Percentiles rank a stretch among this genome's conserved stretches.
phyloP scores from a whole-genome alignment of 2,113 vertebrate genomes.

The cat (Felis catus) region DNA sequence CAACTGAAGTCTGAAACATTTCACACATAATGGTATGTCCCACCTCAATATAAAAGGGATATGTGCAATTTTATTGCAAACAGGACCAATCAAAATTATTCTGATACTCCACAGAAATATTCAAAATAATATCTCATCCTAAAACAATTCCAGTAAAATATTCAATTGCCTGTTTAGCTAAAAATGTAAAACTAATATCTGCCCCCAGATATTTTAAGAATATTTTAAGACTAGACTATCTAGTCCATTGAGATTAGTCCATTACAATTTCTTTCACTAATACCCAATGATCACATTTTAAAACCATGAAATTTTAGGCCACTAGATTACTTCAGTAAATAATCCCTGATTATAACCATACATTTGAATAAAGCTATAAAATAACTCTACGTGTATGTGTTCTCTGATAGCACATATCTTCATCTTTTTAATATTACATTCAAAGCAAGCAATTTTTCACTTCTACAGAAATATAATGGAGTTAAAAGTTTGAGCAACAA shows the following conservation, averaged over 20 bases:
- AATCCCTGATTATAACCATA: background rate
- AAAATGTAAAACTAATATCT: slow-evolving; percentile 12
- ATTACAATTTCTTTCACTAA: slow-evolving; percentile 36
- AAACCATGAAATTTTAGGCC: background rate
- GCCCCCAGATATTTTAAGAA: background rate
- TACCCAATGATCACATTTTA: background rate
- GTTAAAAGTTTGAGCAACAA: background rate
- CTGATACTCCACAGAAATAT: background rate
- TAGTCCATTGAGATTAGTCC: background rate
- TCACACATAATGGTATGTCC: background rate
- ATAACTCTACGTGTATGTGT: background rate
- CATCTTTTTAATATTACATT: background rate
- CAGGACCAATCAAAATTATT: background rate
- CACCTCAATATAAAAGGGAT: slow-evolving; percentile 7
- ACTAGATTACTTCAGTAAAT: slow-evolving; percentile 22
- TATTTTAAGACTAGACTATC: background rate
- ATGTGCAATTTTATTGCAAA: background rate
- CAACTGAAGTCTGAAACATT: background rate
- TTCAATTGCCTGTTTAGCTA: background rate
- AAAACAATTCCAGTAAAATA: background rate
- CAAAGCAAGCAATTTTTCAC: background rate
- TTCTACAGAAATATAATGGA: background rate
- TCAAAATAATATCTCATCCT: slow-evolving; percentile 15
- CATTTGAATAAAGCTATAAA: background rate
- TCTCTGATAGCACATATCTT: background rate